phyloP scores from a whole-genome alignment of 2,113 vertebrate species.

The Saccopteryx leptura region DNA sequence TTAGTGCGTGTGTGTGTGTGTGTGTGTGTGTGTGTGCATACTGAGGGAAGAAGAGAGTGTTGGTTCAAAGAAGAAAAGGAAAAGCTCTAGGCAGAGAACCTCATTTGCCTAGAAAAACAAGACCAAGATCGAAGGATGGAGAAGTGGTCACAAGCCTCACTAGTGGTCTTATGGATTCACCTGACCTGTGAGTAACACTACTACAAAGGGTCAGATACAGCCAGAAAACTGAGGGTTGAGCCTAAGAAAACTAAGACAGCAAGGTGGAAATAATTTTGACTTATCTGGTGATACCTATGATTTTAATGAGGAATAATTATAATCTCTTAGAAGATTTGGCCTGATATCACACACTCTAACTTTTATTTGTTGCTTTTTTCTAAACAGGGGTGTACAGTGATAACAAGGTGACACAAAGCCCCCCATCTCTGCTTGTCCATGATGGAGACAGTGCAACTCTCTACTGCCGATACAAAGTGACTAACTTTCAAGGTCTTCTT shows the following conservation, averaged over 20 bases:
- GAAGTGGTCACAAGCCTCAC: background rate
- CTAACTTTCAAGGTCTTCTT: background rate
- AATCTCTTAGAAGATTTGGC: background rate
- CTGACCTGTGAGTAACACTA: slow-evolving; percentile 49
- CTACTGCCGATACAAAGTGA: background rate
- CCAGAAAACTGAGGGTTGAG: background rate
- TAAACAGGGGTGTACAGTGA: slow-evolving; percentile 43
- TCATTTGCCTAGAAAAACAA: background rate
- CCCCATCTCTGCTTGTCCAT: background rate
- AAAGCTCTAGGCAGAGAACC: background rate
- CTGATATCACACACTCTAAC: background rate
- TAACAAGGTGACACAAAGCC: slow-evolving; percentile 37
- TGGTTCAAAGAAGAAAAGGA: background rate
- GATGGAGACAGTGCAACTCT: background rate
- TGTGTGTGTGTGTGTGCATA: background rate
- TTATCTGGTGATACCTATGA: background rate
- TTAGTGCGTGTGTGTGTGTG: background rate
- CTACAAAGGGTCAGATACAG: background rate
- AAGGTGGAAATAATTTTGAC: background rate
- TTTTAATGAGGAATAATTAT: background rate
- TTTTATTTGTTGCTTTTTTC: background rate
- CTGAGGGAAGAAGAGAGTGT: background rate
- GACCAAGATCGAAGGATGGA: slow-evolving; percentile 18
- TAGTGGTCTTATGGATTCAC: slow-evolving; percentile 38
- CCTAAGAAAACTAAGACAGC: background rate